Evolutionary conservation across 2,113 vertebrate species (phyloP).

Genomic region (Tragelaphus buxtoni): DNA sequence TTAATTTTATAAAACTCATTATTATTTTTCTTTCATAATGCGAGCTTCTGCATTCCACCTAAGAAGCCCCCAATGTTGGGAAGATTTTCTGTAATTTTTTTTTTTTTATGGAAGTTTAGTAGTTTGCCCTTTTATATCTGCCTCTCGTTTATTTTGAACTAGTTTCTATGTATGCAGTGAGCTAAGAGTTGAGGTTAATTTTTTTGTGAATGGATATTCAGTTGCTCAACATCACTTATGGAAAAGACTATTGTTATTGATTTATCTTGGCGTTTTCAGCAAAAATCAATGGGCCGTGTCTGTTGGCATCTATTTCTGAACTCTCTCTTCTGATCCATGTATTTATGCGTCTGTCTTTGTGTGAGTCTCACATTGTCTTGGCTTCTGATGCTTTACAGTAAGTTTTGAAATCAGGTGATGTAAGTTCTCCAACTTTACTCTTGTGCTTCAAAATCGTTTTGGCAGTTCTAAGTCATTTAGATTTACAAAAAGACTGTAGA

Average conservation of each 20-base stretch:
- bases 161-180: neutral
- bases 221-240: neutral
- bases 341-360: neutral
- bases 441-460: neutral
- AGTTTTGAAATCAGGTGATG: neutral
- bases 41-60: neutral
- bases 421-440: neutral
- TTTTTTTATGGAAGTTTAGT: neutral
- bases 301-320: neutral
- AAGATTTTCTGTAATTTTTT: neutral
- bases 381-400: neutral
- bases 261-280: neutral
- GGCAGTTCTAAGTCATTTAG: neutral
- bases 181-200: neutral
- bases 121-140: neutral
- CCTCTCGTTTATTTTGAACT: neutral
- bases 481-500: neutral
- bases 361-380: neutral
- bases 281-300: neutral
- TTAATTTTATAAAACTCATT: neutral
- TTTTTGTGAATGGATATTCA: neutral
- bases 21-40: neutral
- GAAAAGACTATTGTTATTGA: neutral
- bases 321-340: neutral
- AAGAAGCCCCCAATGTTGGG: neutral